These are phyloP conservation scores for Oryzias sinensis DNA, from an alignment of 2,797 vertebrate genomes.

Conservation along the genomic window DNA sequence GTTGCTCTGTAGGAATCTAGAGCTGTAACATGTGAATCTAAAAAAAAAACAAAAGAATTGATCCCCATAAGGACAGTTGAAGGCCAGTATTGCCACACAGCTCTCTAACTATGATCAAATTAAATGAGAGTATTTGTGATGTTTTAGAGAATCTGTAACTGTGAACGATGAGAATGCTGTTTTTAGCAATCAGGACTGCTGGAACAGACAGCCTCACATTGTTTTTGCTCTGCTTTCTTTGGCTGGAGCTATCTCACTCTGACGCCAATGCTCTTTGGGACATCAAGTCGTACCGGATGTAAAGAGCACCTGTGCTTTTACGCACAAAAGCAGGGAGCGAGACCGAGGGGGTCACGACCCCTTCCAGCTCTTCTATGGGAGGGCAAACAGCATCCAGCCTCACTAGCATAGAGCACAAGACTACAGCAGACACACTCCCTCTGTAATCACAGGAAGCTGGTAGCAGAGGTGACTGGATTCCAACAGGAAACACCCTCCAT, in stretches of 20 bases:
- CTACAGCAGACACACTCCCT: constrained; percentile 17
- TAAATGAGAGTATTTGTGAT: no score
- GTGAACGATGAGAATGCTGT: no score
- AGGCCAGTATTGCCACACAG: no score
- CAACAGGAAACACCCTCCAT: constrained; percentile 74
- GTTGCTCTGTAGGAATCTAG: no score
- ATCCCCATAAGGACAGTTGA: no score
- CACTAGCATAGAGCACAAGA: constrained; percentile 2
- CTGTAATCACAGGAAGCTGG: constrained; percentile 64
- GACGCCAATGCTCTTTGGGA: constrained; percentile 43
- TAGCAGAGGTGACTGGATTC: constrained; percentile 56
- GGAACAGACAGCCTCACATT: constrained; percentile 40
- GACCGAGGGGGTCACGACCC: constrained; percentile 57
- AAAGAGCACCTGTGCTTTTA: constrained; percentile 73
- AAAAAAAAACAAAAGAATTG: no score
- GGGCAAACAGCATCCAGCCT: neutral
- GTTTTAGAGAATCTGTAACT: no score
- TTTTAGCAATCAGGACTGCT: constrained; percentile 9
- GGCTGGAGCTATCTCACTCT: constrained; percentile 43
- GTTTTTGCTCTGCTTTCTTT: constrained; percentile 64
- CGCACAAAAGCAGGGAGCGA: constrained; percentile 49
- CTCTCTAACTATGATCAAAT: no score
- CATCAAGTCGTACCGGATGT: constrained; percentile 66
- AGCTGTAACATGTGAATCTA: no score
- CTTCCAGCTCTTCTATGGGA: constrained; percentile 23